Conservation (phyloP, 2,797 vertebrate genomes). For the Danio kyathit region DNA sequence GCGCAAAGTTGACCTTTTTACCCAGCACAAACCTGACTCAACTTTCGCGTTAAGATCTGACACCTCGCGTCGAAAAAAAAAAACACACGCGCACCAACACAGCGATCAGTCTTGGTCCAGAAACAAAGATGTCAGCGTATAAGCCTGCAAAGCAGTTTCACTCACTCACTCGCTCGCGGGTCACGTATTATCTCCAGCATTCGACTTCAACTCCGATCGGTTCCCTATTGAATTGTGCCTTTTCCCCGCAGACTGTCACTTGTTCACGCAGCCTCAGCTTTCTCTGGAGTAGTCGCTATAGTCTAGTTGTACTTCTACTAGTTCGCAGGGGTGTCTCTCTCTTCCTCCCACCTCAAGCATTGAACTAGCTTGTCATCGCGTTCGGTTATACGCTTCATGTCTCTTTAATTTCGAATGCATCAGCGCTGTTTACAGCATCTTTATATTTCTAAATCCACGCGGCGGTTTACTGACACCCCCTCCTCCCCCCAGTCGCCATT, state of each 20-base stretch:
- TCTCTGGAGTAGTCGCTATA: conserved; percentile 62
- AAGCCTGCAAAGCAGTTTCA: conserved; percentile 77
- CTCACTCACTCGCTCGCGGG: conserved; percentile 74
- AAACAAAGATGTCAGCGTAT: conserved; percentile 71
- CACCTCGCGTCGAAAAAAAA: conserved; percentile 42
- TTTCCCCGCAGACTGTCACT: conserved; percentile 61
- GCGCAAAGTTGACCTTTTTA: conserved; percentile 41
- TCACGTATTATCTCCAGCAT: conserved; percentile 77
- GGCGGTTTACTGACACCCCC: conserved; percentile 79
- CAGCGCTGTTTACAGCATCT: conserved; percentile 77
- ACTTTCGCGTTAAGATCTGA: conserved; percentile 51
- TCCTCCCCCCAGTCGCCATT: conserved; percentile 59
- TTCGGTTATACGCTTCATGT: conserved; percentile 76
- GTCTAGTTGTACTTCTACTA: conserved; percentile 64
- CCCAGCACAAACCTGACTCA: conserved; percentile 38
- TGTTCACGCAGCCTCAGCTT: conserved; percentile 58
- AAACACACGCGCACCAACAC: conserved; percentile 36
- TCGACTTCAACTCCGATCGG: conserved; percentile 73
- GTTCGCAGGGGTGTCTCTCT: conserved; percentile 62
- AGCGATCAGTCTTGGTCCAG: conserved; percentile 62
- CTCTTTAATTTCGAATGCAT: conserved; percentile 74
- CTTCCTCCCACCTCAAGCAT: conserved; percentile 60
- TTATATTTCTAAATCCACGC: conserved; percentile 79
- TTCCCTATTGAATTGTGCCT: conserved; percentile 63
- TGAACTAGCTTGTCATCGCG: conserved; percentile 60